phyloP scores from a whole-genome alignment of 1,140 invertebrate genomes.

The Panagrolaimus sp. region DNA sequence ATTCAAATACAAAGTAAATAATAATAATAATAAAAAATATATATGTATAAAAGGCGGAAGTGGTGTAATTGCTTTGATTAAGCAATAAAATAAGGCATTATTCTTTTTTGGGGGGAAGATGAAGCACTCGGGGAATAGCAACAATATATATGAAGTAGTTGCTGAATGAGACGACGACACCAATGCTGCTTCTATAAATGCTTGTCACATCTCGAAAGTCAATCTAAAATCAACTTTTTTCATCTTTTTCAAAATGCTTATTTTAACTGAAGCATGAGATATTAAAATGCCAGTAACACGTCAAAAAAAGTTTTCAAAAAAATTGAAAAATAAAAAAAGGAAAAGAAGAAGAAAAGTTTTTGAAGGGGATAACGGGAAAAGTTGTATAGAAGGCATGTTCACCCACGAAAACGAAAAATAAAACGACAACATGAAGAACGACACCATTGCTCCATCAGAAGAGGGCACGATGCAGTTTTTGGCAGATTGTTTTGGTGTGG shows the following conservation, averaged over 20 bases:
- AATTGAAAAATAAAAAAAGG: background rate
- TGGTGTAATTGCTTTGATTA: background rate
- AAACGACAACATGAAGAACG: conserved; percentile 10
- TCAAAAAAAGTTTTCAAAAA: no score
- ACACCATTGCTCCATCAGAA: conserved; percentile 2
- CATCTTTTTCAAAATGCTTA: background rate
- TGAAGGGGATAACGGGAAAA: background rate
- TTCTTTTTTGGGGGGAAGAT: background rate
- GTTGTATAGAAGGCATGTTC: conserved; percentile 11
- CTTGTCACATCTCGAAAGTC: conserved; percentile 11
- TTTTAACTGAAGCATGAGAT: background rate
- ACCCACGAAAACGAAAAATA: conserved; percentile 11
- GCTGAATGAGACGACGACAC: no score
- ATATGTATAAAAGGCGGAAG: background rate
- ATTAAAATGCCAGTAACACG: no score
- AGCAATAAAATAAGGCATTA: conserved; percentile 8
- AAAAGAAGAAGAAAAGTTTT: conserved; percentile 11
- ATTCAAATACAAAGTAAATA: no score
- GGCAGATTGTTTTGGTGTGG: conserved; percentile 11
- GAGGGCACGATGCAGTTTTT: background rate
- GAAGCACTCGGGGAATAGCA: conserved; percentile 1
- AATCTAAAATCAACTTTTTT: conserved; percentile 17
- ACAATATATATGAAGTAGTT: background rate
- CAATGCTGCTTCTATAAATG: background rate
- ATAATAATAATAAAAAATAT: no score